Base-by-base conservation (phyloP, 2,797 vertebrate species). In the Sphenodon punctatus region DNA sequence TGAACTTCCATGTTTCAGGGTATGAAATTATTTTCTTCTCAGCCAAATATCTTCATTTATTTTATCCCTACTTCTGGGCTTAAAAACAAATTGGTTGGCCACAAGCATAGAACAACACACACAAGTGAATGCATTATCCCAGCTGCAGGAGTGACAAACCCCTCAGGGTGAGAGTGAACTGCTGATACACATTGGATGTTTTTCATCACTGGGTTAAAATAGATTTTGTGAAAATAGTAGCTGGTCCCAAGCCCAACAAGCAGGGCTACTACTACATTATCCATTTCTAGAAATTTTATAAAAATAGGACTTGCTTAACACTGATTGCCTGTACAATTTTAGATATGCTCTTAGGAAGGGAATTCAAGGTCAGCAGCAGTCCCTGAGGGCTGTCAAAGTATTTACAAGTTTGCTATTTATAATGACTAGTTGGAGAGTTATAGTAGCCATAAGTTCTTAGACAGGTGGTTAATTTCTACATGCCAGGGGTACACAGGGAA, bases 401-500 rank as follows among this genome's bases (percentile, higher is more conserved):
- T 85, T 94, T 91, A 93, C 87, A 94, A 89, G 87, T 78, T 92
- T 82, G 77, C 87, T 95, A 93, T 95, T 95, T 94, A 95, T 95
- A 95, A 91, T 83, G 72, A 83, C 90, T 80, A 68, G 87, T 87
- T 83, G 80, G 78, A 88, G 90, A 94, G 89, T 90, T 92, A 90
- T 82, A 93, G 87, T 86, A 90, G 80, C 74, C 78, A 3, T 80
- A 89, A 91, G 77, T 86, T 84, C 88, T 81, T 82, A 80, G 79
- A 81, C 85, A 95, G 90, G 82, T 4, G 2, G 71, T 93, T 89
- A 70, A 90, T 78, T 92, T 92, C 83, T 91, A 66, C 63, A 34
- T 8, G 36, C 65, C 71, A 82, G 76, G 36, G 39, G 75, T 81
- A 75, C 45, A 80, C 51, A 56, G 68, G 89, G 80, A 67, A 82